These are phyloP conservation scores for Drosophila phalerata DNA, from an alignment of 2,888 invertebrate genomes.

Conservation along the genomic window DNA sequence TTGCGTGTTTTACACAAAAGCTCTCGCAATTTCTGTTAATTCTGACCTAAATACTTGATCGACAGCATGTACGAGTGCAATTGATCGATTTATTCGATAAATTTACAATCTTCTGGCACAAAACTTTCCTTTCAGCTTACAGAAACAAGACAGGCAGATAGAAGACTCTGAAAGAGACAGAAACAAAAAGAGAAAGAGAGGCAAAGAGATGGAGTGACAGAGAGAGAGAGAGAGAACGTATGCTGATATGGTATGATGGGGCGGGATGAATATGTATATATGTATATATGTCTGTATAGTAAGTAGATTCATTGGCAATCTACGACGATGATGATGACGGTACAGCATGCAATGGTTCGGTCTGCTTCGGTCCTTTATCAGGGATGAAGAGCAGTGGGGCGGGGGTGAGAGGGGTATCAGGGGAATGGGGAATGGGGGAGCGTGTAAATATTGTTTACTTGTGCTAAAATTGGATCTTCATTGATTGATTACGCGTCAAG, in stretches of 20 bases:
- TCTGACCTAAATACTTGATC: constrained; percentile 17
- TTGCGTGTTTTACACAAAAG: not conserved
- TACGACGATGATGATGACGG: constrained; percentile 26
- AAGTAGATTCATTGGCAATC: constrained; percentile 24
- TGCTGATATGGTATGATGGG: constrained; percentile 29
- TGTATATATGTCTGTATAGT: too few species aligned
- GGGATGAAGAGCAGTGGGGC: not conserved
- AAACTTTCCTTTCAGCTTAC: constrained; percentile 25
- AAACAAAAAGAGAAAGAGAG: not conserved
- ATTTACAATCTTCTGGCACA: constrained; percentile 5
- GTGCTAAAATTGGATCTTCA: constrained; percentile 81
- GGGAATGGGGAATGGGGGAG: constrained; percentile 1
- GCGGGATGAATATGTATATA: constrained; percentile 19
- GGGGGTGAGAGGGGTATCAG: not conserved
- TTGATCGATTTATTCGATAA: constrained; percentile 20
- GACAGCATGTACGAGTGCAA: not conserved
- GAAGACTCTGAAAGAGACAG: not conserved
- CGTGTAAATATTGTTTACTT: constrained; percentile 78
- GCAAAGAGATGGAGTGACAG: constrained; percentile 1
- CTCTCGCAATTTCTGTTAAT: constrained; percentile 14
- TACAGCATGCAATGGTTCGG: constrained; percentile 17
- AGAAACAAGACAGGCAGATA: not conserved
- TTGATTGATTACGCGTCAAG: constrained; percentile 76
- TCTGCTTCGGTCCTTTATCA: constrained; percentile 7
- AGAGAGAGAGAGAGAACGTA: constrained; percentile 2